Conservation (phyloP, 2,888 invertebrate species). For the Serrognathus titanus region DNA sequence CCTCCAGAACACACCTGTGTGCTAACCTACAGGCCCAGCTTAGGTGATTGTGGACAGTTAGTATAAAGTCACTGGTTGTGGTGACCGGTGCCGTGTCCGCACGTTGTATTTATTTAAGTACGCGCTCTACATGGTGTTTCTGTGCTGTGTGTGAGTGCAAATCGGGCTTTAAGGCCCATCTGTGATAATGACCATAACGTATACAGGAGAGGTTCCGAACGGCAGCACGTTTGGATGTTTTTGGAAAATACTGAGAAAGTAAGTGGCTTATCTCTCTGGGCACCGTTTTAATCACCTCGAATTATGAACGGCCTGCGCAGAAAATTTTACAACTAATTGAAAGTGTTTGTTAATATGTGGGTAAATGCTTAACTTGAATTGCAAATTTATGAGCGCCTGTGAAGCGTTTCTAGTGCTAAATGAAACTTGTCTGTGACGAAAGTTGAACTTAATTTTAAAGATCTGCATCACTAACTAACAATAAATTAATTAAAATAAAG, state of each 20-base stretch:
- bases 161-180: slow-evolving; percentile 8
- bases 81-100: slow-evolving; percentile 14
- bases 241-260: slow-evolving; percentile 87
- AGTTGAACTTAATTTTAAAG: no score
- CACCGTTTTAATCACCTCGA: no score
- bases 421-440: no score
- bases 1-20: slow-evolving; percentile 16
- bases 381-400: no score
- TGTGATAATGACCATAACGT: slow-evolving; percentile 76
- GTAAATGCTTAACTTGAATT: no score
- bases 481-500: no score
- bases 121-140: not conserved
- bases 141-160: slow-evolving; percentile 8
- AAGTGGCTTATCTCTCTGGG: slow-evolving; percentile 47
- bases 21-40: slow-evolving; percentile 22
- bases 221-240: slow-evolving; percentile 91
- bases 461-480: no score
- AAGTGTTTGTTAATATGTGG: no score
- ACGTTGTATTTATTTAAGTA: not conserved
- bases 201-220: slow-evolving; percentile 86
- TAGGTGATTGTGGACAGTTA: slow-evolving; percentile 24
- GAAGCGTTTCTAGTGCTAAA: no score
- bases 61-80: slow-evolving; percentile 20
- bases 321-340: not conserved
- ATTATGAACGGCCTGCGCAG: not conserved